Evolutionary conservation across 2,888 invertebrate genomes (phyloP).

Genomic region (Clistopyga incitator): DNA sequence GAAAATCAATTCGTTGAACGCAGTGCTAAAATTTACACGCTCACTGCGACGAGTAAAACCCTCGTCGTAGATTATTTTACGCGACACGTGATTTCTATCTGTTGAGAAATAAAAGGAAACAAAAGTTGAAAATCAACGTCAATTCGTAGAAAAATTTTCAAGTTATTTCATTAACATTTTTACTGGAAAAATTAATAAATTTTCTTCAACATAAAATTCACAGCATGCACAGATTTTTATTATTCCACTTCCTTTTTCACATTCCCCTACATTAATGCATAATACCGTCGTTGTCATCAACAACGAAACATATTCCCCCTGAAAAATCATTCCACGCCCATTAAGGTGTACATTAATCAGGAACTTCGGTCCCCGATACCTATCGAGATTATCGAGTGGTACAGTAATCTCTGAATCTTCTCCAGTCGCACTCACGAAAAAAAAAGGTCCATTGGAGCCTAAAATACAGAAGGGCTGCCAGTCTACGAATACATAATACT

Average conservation of each 20-base stretch:
- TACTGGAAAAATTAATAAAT: no score
- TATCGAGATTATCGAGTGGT: background rate
- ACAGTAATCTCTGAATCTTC: background rate
- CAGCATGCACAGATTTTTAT: background rate
- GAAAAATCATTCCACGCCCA: background rate
- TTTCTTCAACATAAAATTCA: no score
- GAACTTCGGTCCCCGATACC: background rate
- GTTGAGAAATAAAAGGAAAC: no score
- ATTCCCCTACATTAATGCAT: no score
- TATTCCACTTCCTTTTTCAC: background rate
- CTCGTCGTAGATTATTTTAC: no score
- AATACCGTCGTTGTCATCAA: background rate
- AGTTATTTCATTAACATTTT: no score
- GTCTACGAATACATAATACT: constrained; percentile 23
- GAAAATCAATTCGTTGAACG: background rate
- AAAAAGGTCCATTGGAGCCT: constrained; percentile 35
- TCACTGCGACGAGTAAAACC: no score
- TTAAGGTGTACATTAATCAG: background rate
- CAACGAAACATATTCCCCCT: background rate
- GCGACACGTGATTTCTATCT: no score
- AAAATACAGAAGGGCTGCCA: background rate
- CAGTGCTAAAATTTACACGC: background rate
- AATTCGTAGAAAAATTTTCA: no score
- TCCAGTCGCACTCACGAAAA: background rate
- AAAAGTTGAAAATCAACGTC: no score